Percentiles rank a stretch among this genome's conserved stretches.
phyloP scores from a whole-genome alignment of 1,140 invertebrate genomes.

The Penaeus indicus region DNA sequence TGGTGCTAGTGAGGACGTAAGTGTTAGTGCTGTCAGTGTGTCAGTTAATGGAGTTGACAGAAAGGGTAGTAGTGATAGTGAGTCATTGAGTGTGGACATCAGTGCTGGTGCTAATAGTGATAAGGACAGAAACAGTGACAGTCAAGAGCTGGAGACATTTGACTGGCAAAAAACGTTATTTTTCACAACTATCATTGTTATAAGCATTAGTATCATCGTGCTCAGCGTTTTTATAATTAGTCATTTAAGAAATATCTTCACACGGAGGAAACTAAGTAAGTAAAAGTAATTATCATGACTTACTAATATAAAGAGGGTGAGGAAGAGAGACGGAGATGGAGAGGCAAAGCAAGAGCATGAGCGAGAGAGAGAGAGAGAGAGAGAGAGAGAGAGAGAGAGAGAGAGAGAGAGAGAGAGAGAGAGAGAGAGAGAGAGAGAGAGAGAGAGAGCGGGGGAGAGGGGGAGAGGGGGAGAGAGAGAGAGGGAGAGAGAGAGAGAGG shows the following conservation, averaged over 20 bases:
- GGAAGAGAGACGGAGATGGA: too few relatives aligned
- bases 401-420: too few relatives aligned
- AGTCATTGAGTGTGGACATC: slow-evolving; percentile 20
- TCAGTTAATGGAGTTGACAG: neutral
- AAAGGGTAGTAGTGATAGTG: slow-evolving; percentile 17
- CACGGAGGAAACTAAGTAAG: slow-evolving; percentile 47
- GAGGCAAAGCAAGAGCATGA: too few relatives aligned
- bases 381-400: too few relatives aligned
- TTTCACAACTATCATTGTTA: slow-evolving; percentile 28
- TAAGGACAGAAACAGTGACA: slow-evolving; percentile 29
- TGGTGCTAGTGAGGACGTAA: slow-evolving; percentile 36
- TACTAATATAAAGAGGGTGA: too few relatives aligned
- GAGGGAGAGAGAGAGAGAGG: too few relatives aligned
- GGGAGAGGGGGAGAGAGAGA: too few relatives aligned
- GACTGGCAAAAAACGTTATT: slow-evolving; percentile 48
- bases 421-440: too few relatives aligned
- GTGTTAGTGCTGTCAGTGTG: neutral
- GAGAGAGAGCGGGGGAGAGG: too few relatives aligned
- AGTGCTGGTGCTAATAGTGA: slow-evolving; percentile 51
- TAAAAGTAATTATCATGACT: neutral
- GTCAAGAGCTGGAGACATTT: slow-evolving; percentile 20
- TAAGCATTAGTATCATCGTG: slow-evolving; percentile 46
- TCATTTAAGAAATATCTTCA: slow-evolving; percentile 50
- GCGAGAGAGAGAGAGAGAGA: too few relatives aligned
- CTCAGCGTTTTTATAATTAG: slow-evolving; percentile 41